Base-by-base conservation (phyloP, 2,888 invertebrate genomes). In the Volucella zonaria region DNA sequence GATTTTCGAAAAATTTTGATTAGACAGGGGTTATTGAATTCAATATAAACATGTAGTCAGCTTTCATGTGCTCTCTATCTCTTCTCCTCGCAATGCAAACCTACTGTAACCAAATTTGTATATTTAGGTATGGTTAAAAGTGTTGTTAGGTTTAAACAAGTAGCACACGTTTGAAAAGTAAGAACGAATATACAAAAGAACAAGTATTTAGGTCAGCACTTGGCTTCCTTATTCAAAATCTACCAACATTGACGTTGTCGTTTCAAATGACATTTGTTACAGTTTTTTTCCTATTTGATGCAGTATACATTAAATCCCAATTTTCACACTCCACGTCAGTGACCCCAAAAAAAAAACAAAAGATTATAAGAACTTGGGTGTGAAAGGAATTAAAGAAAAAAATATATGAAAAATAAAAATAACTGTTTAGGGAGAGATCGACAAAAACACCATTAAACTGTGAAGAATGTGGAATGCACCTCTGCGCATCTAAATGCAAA, bases 401-500 rank as follows among this genome's bases (percentile, higher is more conserved):
- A 2, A 23, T 23, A 23, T 23, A 23, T 23, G 3, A 2, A 23
- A 2, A 2, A 1, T 18, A 45, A 43, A 40, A 58, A 45, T 40
- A 12, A 45, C 14, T 38, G 40, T 23, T 40, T 9, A 10, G n/a
- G 12, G n/a, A 51, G 45, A 56, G 38, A 74, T 15, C 45, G 3
- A 52, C 49, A 42, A 14, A 54, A 73, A 73, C 54, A 12, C 73
- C 45, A 73, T 62, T 62, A 54, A 52, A 73, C 38, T 62, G 62
- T 73, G 45, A 43, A 42, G 51, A 64, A 70, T 68, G 45, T 15
- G 8, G 58, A 64, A 76, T 61, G 76, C 76, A 64, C 42, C 66
- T 52, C 54, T 11, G 10, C 10, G 12, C 81, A 76, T 82, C 61
- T 64, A 77, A 77, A 82, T 77, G 81, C 81, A 82, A 76, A 82